phyloP scores from a whole-genome alignment of 30 jellyfish, hydroid and myxozoan genomes.

The Phacellophora camtschatica region DNA sequence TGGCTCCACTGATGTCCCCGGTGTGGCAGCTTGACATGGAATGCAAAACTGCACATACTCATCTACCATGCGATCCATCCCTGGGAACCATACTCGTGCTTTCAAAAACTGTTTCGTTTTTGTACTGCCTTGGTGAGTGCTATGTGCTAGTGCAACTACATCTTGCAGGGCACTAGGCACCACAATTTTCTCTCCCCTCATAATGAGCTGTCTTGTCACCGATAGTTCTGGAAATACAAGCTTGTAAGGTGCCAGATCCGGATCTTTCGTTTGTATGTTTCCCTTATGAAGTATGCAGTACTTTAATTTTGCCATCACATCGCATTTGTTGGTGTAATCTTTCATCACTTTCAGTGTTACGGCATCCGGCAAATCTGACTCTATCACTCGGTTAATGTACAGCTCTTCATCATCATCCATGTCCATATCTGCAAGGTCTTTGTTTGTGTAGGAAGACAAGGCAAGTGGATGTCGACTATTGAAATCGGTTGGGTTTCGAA shows the following conservation, averaged over 20 bases:
- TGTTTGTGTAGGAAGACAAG: background rate
- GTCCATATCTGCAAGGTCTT: background rate
- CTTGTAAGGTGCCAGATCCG: background rate
- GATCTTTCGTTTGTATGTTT: background rate
- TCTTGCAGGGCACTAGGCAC: background rate
- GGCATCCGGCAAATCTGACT: background rate
- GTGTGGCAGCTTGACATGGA: constrained; percentile 1
- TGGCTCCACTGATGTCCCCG: background rate
- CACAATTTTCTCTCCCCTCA: background rate
- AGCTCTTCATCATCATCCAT: background rate
- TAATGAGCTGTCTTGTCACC: background rate
- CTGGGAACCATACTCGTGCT: constrained; percentile 2
- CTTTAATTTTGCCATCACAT: background rate
- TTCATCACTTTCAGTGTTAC: background rate
- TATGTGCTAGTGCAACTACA: background rate
- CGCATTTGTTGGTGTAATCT: background rate
- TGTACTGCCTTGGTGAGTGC: background rate
- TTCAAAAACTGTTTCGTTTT: background rate
- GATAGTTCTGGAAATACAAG: background rate
- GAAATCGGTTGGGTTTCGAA: background rate
- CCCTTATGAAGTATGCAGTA: constrained; percentile 13
- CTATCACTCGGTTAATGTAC: background rate
- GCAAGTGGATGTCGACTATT: constrained; percentile 20
- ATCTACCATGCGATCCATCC: constrained; percentile 1
- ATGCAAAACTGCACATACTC: constrained; percentile 1